phyloP scores from a whole-genome alignment of 1,140 invertebrate species.

The Parapsyche elsis region DNA sequence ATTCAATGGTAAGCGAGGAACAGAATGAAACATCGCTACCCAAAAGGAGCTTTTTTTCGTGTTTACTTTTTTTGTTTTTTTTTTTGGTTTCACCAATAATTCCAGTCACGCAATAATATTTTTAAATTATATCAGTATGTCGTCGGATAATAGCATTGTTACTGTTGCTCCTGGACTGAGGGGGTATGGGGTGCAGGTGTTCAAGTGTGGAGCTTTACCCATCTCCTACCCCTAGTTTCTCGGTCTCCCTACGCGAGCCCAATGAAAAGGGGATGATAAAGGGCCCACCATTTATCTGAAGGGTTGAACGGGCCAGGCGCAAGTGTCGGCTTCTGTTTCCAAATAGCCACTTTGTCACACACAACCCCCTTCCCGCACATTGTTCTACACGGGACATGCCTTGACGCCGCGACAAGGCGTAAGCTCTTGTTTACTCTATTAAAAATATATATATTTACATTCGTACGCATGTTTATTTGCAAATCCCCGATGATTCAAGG shows the following conservation, averaged over 20 bases:
- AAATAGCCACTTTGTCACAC: constrained; percentile 47
- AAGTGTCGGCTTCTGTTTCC: constrained; percentile 43
- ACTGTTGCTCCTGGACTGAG: neutral
- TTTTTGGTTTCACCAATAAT: no score
- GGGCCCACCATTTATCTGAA: constrained; percentile 40
- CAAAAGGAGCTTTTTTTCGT: no score
- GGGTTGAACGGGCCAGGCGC: constrained; percentile 31
- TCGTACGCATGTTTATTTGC: neutral
- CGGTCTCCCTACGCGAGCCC: neutral
- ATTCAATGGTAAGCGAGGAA: no score
- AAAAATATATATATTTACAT: neutral
- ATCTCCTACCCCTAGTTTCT: no score
- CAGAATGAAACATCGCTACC: no score
- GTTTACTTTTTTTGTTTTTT: no score
- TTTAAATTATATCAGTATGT: neutral
- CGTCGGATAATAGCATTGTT: neutral
- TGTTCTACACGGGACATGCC: constrained; percentile 24
- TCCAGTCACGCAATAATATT: no score
- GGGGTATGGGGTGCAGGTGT: neutral
- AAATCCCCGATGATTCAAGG: no score
- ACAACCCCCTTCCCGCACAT: constrained; percentile 8
- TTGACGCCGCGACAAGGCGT: neutral
- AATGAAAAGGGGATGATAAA: constrained; percentile 32
- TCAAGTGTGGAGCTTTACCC: no score
- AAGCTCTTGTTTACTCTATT: constrained; percentile 23